phyloP scores from a whole-genome alignment of 92 coral and sea anemone species.

The Scolanthus callimorphus region DNA sequence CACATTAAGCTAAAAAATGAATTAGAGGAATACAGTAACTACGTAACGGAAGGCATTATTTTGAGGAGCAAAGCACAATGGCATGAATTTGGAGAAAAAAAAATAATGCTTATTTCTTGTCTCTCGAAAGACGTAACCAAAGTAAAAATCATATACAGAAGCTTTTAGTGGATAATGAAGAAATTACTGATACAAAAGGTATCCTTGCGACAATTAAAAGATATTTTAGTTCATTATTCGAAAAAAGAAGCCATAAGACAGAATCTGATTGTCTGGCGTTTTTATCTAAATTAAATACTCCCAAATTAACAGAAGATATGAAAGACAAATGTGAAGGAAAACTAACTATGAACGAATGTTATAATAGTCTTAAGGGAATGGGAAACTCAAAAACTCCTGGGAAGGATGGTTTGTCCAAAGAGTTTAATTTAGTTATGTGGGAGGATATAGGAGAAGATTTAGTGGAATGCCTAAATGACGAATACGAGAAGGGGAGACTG shows the following conservation, averaged over 20 bases:
- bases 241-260: not conserved
- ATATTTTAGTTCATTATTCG: not conserved
- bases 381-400: slow-evolving; percentile 11
- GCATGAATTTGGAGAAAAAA: slow-evolving; percentile 38
- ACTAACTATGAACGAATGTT: slow-evolving; percentile 8
- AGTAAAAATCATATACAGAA: slow-evolving; percentile 8
- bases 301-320: slow-evolving; percentile 6
- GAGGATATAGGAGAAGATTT: slow-evolving; percentile 1
- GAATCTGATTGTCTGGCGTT: slow-evolving; percentile 1
- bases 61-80: slow-evolving; percentile 12
- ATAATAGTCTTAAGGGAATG: slow-evolving; percentile 7
- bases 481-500: not conserved
- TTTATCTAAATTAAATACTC: not conserved
- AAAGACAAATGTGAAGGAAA: not conserved
- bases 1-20: not conserved
- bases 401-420: slow-evolving; percentile 12
- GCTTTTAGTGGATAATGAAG: not conserved
- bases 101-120: slow-evolving; percentile 10
- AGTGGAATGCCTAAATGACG: too few species aligned
- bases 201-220: not conserved
- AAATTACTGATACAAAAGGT: not conserved
- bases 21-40: not conserved
- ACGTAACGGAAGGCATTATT: slow-evolving; percentile 20
- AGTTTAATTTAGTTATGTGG: slow-evolving; percentile 10
- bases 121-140: slow-evolving; percentile 18